Conservation (phyloP, 2,113 vertebrate genomes). For the Dermatemys mawii region DNA sequence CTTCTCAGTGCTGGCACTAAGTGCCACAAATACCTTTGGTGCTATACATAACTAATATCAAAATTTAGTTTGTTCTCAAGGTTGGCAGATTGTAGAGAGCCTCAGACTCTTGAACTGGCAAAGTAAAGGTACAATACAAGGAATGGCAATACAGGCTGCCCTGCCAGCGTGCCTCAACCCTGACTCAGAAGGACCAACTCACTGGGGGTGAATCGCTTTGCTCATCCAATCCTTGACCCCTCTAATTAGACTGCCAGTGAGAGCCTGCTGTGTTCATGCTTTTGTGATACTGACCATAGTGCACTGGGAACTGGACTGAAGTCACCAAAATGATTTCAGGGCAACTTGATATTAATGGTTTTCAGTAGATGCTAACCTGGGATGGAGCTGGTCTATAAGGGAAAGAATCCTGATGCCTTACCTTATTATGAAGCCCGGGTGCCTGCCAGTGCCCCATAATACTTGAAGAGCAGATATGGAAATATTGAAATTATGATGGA, state of each 20-base stretch:
- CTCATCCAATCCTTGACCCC: constrained; percentile 19
- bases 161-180: constrained; percentile 19
- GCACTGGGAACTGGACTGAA: not conserved
- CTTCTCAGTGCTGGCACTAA: not conserved
- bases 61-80: constrained; percentile 38
- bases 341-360: not conserved
- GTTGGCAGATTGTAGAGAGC: constrained; percentile 34
- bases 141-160: not conserved
- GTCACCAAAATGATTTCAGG: not conserved
- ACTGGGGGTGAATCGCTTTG: constrained; percentile 33
- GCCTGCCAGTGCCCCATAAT: constrained; percentile 43
- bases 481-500: constrained; percentile 62
- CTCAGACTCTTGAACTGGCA: no score
- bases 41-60: not conserved
- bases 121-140: constrained; percentile 16
- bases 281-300: not conserved
- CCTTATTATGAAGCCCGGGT: constrained; percentile 29
- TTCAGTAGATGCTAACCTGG: not conserved
- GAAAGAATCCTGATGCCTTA: constrained; percentile 12
- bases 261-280: not conserved
- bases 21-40: not conserved
- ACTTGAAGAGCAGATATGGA: constrained; percentile 60
- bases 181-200: constrained; percentile 16
- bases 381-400: not conserved
- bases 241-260: not conserved